phyloP scores from a whole-genome alignment of 2,888 invertebrate genomes.

The Stenichneumon culpator region DNA sequence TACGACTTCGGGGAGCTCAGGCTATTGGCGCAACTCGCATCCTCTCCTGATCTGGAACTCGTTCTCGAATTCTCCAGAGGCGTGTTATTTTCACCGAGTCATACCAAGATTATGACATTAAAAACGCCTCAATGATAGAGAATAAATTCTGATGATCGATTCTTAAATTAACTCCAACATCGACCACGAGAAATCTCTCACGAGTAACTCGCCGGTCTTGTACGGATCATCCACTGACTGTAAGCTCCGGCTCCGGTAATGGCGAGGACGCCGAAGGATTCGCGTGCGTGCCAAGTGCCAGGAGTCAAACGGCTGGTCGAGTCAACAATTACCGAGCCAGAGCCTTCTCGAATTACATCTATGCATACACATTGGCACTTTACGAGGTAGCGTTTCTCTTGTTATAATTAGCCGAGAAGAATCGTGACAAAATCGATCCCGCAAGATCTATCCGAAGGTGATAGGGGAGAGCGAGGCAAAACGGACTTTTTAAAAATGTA shows the following conservation, averaged over 20 bases:
- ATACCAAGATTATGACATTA: background rate
- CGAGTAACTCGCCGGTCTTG: background rate
- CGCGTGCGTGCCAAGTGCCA: conserved; percentile 45
- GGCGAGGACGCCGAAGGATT: background rate
- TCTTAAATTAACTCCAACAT: conserved; percentile 37
- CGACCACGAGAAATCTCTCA: conserved; percentile 14
- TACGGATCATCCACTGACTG: background rate
- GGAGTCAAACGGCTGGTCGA: conserved; percentile 42
- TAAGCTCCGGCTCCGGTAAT: background rate
- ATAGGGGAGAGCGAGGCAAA: background rate
- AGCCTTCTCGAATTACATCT: conserved; percentile 39
- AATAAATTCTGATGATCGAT: background rate
- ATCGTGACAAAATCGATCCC: background rate
- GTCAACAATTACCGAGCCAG: conserved; percentile 57
- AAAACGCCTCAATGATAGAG: background rate
- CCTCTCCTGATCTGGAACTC: conserved; percentile 62
- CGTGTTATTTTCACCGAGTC: background rate
- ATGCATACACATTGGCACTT: background rate
- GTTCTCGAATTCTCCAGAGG: background rate
- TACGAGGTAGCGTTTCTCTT: conserved; percentile 5
- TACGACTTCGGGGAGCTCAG: conserved; percentile 55
- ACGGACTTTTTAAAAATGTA: background rate
- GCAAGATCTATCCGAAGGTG: background rate
- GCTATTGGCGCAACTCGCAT: conserved; percentile 53
- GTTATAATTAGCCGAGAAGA: background rate